phyloP scores from a whole-genome alignment of 2,888 invertebrate species.

The Gastracanthus pulcherrimus region DNA sequence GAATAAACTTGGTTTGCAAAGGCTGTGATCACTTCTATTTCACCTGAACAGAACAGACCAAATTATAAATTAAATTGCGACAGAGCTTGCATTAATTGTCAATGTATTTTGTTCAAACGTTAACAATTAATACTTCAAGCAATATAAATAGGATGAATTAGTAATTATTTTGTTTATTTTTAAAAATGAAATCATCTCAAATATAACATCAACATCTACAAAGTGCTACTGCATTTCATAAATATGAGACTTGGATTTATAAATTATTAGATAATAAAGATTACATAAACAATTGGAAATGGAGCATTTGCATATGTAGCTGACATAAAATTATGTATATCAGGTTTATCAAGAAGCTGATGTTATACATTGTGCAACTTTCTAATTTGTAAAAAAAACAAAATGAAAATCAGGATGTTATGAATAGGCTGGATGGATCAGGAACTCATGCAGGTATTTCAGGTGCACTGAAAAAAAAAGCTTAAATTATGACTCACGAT shows the following conservation, averaged over 20 bases:
- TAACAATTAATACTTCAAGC: conserved; percentile 11
- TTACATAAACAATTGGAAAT: no score
- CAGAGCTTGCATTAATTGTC: conserved; percentile 23
- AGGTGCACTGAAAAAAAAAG: conserved; percentile 43
- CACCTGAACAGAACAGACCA: conserved; percentile 78
- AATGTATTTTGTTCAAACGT: background rate
- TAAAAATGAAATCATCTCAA: background rate
- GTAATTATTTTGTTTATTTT: background rate
- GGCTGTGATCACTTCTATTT: conserved; percentile 74
- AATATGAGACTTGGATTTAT: no score
- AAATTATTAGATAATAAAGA: no score
- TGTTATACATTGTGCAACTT: background rate
- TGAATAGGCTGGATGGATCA: conserved; percentile 8
- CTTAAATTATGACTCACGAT: conserved; percentile 67
- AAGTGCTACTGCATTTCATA: no score
- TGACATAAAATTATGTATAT: background rate
- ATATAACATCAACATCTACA: background rate
- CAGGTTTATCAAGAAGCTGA: background rate
- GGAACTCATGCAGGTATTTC: conserved; percentile 26
- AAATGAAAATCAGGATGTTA: background rate
- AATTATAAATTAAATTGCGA: conserved; percentile 63
- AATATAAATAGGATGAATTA: conserved; percentile 3
- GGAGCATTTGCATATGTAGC: no score
- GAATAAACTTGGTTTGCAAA: conserved; percentile 75
- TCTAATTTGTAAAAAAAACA: background rate